These are phyloP conservation scores for Eueremaeus valkanovi DNA, from an alignment of 2,888 invertebrate species.

Conservation along the genomic window DNA sequence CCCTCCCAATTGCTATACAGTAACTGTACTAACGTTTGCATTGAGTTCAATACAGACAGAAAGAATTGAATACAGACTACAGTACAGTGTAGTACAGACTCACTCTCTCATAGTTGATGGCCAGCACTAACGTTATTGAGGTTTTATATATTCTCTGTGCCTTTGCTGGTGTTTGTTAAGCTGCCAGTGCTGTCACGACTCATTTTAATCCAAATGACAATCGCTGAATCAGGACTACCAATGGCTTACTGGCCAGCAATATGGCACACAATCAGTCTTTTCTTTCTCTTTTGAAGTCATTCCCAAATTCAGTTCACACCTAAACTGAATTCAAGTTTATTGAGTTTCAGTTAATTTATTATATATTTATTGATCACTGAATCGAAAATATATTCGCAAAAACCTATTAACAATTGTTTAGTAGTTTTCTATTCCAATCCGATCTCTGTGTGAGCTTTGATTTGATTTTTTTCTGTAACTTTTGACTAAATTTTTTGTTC, in stretches of 20 bases:
- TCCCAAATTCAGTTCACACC: conserved; percentile 17
- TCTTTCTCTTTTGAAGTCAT: not conserved
- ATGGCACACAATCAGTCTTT: not conserved
- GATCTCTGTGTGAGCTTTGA: too few species aligned
- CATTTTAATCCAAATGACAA: conserved; percentile 31
- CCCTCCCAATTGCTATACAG: not conserved
- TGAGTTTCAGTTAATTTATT: conserved; percentile 17
- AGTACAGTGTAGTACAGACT: too few species aligned
- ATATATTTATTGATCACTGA: not conserved
- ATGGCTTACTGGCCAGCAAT: conserved; percentile 11
- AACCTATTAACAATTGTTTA: not conserved
- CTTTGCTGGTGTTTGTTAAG: conserved; percentile 14
- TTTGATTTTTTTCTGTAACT: not conserved
- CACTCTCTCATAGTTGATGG: not conserved
- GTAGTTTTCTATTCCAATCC: not conserved
- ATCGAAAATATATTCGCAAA: not conserved
- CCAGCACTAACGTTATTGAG: conserved; percentile 8
- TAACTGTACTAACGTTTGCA: not conserved
- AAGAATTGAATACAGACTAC: not conserved
- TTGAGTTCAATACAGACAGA: not conserved
- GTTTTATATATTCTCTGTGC: conserved; percentile 12
- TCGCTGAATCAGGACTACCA: conserved; percentile 19
- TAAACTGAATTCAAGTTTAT: conserved; percentile 13
- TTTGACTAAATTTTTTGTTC: not conserved
- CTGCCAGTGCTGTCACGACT: conserved; percentile 17